Percentiles rank a stretch among this genome's conserved stretches.
phyloP scores from a whole-genome alignment of 2,888 invertebrate genomes.

The Ophion slaviceki region DNA sequence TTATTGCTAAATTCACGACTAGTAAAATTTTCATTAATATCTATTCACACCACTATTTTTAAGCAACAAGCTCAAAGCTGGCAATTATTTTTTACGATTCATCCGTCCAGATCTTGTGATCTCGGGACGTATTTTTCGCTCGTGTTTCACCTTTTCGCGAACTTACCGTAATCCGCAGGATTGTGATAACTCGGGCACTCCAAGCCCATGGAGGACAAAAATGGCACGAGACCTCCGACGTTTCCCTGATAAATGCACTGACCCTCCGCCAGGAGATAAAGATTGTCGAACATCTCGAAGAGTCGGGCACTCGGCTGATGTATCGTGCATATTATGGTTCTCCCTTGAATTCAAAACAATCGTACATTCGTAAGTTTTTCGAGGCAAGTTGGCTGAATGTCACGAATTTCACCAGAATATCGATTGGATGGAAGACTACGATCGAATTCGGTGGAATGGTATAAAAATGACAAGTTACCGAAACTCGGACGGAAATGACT shows the following conservation, averaged over 20 bases:
- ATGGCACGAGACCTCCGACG: conserved; percentile 93
- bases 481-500: too few species aligned
- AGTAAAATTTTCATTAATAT: too few species aligned
- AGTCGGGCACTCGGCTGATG: conserved; percentile 98
- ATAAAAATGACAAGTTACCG: too few species aligned
- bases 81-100: too few species aligned
- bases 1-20: too few species aligned
- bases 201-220: conserved; percentile 92
- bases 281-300: conserved; percentile 97
- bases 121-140: too few species aligned
- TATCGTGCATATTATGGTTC: conserved; percentile 97
- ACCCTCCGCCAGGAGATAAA: conserved; percentile 96
- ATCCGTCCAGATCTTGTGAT: too few species aligned
- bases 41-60: too few species aligned
- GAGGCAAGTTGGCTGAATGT: background rate
- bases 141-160: background rate
- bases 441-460: too few species aligned
- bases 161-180: conserved; percentile 96
- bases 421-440: too few species aligned
- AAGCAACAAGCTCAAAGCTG: too few species aligned
- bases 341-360: conserved; percentile 81
- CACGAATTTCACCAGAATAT: background rate
- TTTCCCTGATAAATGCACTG: conserved; percentile 97
- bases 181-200: conserved; percentile 98
- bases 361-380: background rate